These are phyloP conservation scores for Epinephelus malabaricus DNA, from an alignment of 2,797 vertebrate species.

Conservation along the genomic window DNA sequence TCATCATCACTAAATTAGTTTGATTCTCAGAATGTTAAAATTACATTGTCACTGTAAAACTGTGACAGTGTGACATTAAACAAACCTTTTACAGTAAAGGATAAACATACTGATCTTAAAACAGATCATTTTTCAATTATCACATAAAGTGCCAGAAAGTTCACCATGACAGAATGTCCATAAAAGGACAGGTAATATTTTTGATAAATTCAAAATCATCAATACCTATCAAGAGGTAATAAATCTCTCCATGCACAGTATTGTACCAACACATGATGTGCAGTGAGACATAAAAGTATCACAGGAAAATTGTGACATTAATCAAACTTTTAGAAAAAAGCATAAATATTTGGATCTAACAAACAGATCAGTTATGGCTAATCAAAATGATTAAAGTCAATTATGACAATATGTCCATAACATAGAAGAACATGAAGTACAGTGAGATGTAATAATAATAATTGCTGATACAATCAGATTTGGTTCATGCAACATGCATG, in stretches of 20 bases:
- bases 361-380: constrained; percentile 18
- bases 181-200: too few species aligned
- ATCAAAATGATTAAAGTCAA: too few species aligned
- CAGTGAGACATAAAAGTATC: not conserved
- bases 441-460: not conserved
- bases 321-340: not conserved
- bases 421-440: not conserved
- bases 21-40: too few species aligned
- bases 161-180: too few species aligned
- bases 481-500: constrained; percentile 43
- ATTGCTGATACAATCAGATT: constrained; percentile 38
- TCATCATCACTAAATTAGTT: too few species aligned
- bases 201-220: too few species aligned
- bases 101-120: constrained; percentile 27
- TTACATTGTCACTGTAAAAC: not conserved
- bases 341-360: not conserved
- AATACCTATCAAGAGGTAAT: not conserved
- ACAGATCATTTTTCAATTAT: constrained; percentile 27
- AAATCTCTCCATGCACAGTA: not conserved
- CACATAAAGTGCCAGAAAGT: not conserved
- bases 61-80: not conserved
- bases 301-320: not conserved
- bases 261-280: not conserved
- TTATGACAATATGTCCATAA: too few species aligned
- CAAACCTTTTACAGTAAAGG: not conserved